These are phyloP conservation scores for Stenodera caucasica DNA, from an alignment of 2,888 invertebrate species.

Conservation along the genomic window DNA sequence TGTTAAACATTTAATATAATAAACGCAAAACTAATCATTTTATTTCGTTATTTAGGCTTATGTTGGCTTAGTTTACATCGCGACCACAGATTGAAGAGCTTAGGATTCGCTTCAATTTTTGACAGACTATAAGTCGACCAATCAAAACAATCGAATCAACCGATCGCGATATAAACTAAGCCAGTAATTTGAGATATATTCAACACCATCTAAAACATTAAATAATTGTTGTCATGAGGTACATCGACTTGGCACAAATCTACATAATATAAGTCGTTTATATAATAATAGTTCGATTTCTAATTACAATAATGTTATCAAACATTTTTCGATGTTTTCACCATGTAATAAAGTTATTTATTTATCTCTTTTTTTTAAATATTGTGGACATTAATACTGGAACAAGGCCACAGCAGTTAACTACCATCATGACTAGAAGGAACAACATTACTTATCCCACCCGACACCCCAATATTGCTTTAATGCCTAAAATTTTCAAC, in stretches of 20 bases:
- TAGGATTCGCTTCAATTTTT: no score
- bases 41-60: slow-evolving; percentile 15
- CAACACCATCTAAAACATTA: slow-evolving; percentile 41
- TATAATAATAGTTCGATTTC: slow-evolving; percentile 24
- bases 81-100: no score
- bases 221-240: slow-evolving; percentile 61
- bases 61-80: background rate
- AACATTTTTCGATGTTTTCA: slow-evolving; percentile 36
- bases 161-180: no score
- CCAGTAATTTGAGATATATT: slow-evolving; percentile 32
- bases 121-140: no score
- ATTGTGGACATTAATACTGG: slow-evolving; percentile 31
- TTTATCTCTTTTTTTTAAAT: background rate
- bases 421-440: slow-evolving; percentile 52
- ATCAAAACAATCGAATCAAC: no score
- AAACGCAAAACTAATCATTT: slow-evolving; percentile 17
- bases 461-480: slow-evolving; percentile 42
- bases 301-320: slow-evolving; percentile 29
- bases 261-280: slow-evolving; percentile 41
- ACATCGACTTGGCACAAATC: slow-evolving; percentile 76
- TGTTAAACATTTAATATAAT: slow-evolving; percentile 52
- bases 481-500: slow-evolving; percentile 10
- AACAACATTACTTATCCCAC: slow-evolving; percentile 42
- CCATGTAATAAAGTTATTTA: slow-evolving; percentile 16
- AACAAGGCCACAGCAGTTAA: slow-evolving; percentile 40